Base-by-base conservation (phyloP, 2,113 vertebrate species). In the Edolisoma coerulescens region DNA sequence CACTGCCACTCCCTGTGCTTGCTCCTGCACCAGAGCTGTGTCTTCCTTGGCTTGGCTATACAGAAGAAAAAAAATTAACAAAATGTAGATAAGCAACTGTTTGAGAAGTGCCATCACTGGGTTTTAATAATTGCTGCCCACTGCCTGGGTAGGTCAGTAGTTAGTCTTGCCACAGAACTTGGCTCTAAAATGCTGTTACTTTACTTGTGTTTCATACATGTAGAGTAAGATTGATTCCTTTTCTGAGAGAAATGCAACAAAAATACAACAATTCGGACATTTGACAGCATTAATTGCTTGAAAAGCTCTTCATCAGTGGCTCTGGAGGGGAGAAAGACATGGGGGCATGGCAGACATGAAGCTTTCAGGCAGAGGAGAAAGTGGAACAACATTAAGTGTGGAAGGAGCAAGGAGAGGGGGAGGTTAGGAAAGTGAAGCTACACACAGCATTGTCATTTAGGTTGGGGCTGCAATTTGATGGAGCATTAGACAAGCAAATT, bases 21-120 rank as follows among this genome's bases (percentile, higher is more conserved):
- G 80, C 80, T 86, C 70, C 78, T 47, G 77, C 84, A 7, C 5
- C 2, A 0, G 37, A 35, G 32, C 52, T 26, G 28, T 23, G 7
- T 32, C 61, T 87, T 77, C 70, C 98, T 47, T 39, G 95, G 32
- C 84, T 95, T 81, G 95, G 91, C 98, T 97, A 49, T 59, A 64
- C 8, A 67, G 35, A 69, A 54, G 41, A 21, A 33, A 49, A 37
- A 79, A 44, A 54, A 57, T 2, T 3, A 44, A 30, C 11, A 65
- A 74, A 39, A 35, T 7, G 8, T 4, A 52, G 32, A 16, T 47
- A 44, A 81, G 11, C 8, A 50, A 0, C 47, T 68, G 41, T 44
- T 90, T 57, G 27, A 37, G 37, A 64, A 65, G 13, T 41, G 53
- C 30, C 63, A 73, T 76, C 71, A 12, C 33, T 73, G 27, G 32